Evolutionary conservation across 1,140 invertebrate genomes (phyloP).

Genomic region (Planococcus citri): DNA sequence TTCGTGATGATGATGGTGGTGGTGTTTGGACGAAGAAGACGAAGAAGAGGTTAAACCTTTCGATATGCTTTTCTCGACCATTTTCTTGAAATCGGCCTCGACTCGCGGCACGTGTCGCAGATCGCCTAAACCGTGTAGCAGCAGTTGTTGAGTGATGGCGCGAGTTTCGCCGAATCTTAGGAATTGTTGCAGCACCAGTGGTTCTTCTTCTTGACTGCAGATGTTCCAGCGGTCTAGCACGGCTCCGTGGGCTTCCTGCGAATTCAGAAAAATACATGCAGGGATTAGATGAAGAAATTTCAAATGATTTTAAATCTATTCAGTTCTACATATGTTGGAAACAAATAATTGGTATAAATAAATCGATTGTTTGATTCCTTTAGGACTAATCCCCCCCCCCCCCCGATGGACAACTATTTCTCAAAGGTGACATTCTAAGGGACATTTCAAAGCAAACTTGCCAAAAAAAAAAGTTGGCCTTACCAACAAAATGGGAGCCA

Average conservation of each 20-base stretch:
- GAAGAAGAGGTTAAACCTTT: too few species aligned
- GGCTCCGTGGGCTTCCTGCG: constrained; percentile 49
- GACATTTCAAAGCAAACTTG: too few species aligned
- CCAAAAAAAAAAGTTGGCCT: too few species aligned
- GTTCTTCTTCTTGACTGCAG: constrained; percentile 70
- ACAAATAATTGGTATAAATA: too few species aligned
- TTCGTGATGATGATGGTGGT: too few species aligned
- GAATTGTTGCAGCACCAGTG: constrained; percentile 73
- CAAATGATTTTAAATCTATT: not conserved
- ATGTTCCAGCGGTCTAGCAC: constrained; percentile 70
- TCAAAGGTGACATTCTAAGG: too few species aligned
- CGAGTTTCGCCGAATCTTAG: constrained; percentile 70
- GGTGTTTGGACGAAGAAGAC: not conserved
- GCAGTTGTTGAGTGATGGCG: constrained; percentile 63
- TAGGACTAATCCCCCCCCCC: too few species aligned
- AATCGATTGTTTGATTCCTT: too few species aligned
- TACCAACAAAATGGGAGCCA: too few species aligned
- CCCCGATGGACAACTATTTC: too few species aligned
- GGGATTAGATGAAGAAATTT: not conserved
- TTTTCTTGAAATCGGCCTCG: constrained; percentile 45
- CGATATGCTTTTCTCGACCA: constrained; percentile 37
- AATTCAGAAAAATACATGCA: constrained; percentile 29
- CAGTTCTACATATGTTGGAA: not conserved
- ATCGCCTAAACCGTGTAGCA: constrained; percentile 37
- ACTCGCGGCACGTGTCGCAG: constrained; percentile 31